A percentile compares a stretch with the other conserved stretches of the same genome.
Evolutionary conservation across 2,113 vertebrate genomes (phyloP).

Genomic region (Mirza zaza): DNA sequence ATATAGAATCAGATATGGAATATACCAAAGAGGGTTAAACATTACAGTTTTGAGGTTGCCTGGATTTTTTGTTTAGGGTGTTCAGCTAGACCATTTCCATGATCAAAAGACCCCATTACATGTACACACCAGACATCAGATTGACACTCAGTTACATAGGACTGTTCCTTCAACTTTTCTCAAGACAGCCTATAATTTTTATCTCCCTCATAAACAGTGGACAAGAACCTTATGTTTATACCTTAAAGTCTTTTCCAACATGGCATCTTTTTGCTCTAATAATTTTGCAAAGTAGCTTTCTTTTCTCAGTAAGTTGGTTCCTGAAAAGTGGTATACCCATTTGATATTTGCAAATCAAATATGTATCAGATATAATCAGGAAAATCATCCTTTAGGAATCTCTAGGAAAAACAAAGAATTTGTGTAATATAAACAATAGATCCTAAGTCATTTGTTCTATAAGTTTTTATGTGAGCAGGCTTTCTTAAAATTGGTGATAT

Average conservation of each 20-base stretch:
- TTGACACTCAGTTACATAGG: neutral
- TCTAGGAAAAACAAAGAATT: neutral
- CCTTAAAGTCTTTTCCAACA: slow-evolving; percentile 18
- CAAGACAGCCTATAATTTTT: neutral
- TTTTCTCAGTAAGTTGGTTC: neutral
- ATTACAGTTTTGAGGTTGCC: neutral
- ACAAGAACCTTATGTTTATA: neutral
- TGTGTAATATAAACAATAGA: neutral
- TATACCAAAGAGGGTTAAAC: neutral
- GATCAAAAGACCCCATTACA: neutral
- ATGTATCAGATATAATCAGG: neutral
- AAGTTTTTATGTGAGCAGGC: neutral
- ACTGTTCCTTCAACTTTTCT: slow-evolving; percentile 4
- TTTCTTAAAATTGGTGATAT: slow-evolving; percentile 18
- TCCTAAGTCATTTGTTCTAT: neutral
- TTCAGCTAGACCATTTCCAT: neutral
- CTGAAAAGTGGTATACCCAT: neutral
- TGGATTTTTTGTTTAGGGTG: neutral
- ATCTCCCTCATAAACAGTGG: neutral
- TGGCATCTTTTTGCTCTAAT: neutral
- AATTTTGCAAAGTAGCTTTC: neutral
- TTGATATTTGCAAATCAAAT: slow-evolving; percentile 34
- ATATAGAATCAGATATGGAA: slow-evolving; percentile 8
- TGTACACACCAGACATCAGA: neutral
- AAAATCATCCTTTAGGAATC: neutral